Evolutionary conservation across 92 coral and sea anemone genomes (phyloP).

Genomic region (Palythoa heliodiscus): DNA sequence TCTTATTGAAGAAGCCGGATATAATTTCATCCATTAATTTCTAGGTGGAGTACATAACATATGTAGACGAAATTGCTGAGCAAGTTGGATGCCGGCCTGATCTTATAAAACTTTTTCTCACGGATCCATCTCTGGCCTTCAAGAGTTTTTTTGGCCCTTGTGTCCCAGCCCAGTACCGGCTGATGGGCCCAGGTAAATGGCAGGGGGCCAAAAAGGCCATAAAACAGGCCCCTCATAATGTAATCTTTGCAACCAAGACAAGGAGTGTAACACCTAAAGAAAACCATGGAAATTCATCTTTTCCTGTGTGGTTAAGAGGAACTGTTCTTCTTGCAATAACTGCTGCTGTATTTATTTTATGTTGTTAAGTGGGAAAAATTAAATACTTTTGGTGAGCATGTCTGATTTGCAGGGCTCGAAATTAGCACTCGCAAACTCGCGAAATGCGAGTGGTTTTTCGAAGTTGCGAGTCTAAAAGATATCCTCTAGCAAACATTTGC

Average conservation of each 20-base stretch:
- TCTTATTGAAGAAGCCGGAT: too few relatives aligned
- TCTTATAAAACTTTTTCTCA: conserved; percentile 70
- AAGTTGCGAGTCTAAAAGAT: too few relatives aligned
- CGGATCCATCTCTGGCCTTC: conserved; percentile 77
- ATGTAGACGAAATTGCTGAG: conserved; percentile 74
- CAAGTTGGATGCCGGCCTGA: conserved; percentile 81
- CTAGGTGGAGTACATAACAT: conserved; percentile 55
- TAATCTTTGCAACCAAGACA: conserved; percentile 23
- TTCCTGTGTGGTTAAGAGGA: background rate
- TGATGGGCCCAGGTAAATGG: conserved; percentile 87
- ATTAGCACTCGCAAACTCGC: too few relatives aligned
- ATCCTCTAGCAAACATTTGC: too few relatives aligned
- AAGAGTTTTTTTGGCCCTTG: conserved; percentile 76
- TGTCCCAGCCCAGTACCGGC: conserved; percentile 88
- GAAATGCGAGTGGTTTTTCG: too few relatives aligned
- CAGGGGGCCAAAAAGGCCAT: conserved; percentile 82
- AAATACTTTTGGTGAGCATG: too few relatives aligned
- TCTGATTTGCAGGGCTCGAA: too few relatives aligned
- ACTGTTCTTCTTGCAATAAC: background rate
- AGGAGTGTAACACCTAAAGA: background rate
- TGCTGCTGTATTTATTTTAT: background rate
- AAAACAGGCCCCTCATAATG: conserved; percentile 30
- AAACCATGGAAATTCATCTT: background rate
- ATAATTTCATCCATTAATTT: background rate
- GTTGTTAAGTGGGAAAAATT: background rate